Percentiles rank a stretch among this genome's conserved stretches.
Evolutionary conservation across 2,797 vertebrate genomes (phyloP).

Genomic region (Acridotheres tristis): DNA sequence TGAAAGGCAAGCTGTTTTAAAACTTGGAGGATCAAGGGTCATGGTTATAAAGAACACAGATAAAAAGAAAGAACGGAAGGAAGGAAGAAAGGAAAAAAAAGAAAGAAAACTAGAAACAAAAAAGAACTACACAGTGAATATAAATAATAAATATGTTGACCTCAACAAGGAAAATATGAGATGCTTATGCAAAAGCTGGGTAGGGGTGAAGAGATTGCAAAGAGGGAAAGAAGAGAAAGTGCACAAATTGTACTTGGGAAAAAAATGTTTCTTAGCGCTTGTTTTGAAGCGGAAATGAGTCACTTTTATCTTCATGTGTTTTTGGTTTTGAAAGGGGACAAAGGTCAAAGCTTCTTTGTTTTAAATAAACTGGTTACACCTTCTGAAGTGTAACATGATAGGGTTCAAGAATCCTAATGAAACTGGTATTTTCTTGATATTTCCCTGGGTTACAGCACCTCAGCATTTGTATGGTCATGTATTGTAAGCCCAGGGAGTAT

Average conservation of each 20-base stretch:
- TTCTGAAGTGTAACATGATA: slow-evolving; percentile 82
- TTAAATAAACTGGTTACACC: slow-evolving; percentile 80
- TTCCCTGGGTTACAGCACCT: slow-evolving; percentile 37
- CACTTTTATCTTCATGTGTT: slow-evolving; percentile 89
- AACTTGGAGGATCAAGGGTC: slow-evolving; percentile 89
- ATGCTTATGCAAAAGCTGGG: slow-evolving; percentile 72
- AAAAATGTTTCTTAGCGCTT: slow-evolving; percentile 79
- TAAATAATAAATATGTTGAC: slow-evolving; percentile 69
- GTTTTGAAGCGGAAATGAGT: slow-evolving; percentile 90
- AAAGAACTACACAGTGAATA: slow-evolving; percentile 37
- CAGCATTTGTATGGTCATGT: slow-evolving; percentile 25
- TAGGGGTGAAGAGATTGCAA: neutral
- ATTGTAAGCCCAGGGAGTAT: slow-evolving; percentile 63
- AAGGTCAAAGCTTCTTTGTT: slow-evolving; percentile 87
- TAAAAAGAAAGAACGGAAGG: slow-evolving; percentile 77
- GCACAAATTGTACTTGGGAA: slow-evolving; percentile 59
- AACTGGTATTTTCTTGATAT: slow-evolving; percentile 75
- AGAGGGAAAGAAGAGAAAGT: slow-evolving; percentile 59
- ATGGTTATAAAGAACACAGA: slow-evolving; percentile 86
- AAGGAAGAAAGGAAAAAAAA: slow-evolving; percentile 21
- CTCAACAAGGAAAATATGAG: slow-evolving; percentile 60
- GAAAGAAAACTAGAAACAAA: slow-evolving; percentile 68
- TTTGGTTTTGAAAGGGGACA: slow-evolving; percentile 85
- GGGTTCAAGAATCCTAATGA: slow-evolving; percentile 77
- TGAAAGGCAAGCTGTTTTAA: slow-evolving; percentile 92